phyloP scores from a whole-genome alignment of 2,113 vertebrate genomes.

The Willisornis vidua region DNA sequence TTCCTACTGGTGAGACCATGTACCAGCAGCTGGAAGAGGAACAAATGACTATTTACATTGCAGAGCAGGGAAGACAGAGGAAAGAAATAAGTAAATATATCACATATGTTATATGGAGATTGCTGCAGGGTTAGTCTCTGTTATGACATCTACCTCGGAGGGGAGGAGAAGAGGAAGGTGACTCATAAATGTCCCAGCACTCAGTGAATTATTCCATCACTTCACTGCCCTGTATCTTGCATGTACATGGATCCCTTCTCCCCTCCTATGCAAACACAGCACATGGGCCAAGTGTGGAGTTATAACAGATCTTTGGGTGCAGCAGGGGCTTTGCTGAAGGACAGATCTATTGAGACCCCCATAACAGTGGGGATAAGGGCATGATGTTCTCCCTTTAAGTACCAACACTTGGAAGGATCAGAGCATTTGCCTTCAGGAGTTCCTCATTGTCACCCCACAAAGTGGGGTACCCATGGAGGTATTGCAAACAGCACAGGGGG shows the following conservation, averaged over 20 bases:
- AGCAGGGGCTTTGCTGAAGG: not conserved
- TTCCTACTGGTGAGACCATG: constrained; percentile 69
- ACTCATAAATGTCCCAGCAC: constrained; percentile 53
- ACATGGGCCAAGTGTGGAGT: not conserved
- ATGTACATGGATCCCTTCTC: not conserved
- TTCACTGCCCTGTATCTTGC: constrained; percentile 24
- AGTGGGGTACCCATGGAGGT: not conserved
- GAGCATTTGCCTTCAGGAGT: not conserved
- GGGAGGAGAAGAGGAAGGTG: constrained; percentile 57
- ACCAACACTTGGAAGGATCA: not conserved
- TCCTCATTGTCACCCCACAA: not conserved
- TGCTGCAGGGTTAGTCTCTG: not conserved
- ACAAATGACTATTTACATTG: constrained; percentile 61
- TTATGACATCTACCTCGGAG: constrained; percentile 44
- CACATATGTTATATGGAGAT: constrained; percentile 52
- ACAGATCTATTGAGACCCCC: not conserved
- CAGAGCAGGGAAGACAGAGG: constrained; percentile 55
- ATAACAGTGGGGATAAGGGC: fast-evolving
- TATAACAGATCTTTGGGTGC: not conserved
- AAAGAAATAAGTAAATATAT: constrained; percentile 61
- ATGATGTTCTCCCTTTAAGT: not conserved
- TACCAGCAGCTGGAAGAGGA: constrained; percentile 66
- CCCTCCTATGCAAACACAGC: not conserved
- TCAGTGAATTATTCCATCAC: constrained; percentile 59
- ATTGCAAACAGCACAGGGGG: fast-evolving